A percentile compares a stretch with the other conserved stretches of the same genome.
Conservation (phyloP, 2,113 vertebrate genomes). For the Holacanthus passer region DNA sequence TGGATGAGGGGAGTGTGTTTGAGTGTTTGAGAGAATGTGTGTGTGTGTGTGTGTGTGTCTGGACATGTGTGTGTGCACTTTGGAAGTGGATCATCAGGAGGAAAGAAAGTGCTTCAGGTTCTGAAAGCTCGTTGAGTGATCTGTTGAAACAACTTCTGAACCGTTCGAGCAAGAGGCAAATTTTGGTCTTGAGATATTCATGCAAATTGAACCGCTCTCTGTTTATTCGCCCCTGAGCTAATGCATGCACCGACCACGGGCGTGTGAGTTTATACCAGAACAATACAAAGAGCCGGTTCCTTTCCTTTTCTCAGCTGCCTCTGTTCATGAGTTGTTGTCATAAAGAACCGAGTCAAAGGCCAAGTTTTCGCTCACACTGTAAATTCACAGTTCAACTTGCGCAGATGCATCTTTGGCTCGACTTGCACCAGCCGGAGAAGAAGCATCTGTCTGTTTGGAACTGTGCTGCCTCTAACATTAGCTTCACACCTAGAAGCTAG, state of each 20-base stretch:
- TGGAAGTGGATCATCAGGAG: not conserved
- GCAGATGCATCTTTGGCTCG: not conserved
- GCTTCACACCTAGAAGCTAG: not conserved
- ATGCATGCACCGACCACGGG: not conserved
- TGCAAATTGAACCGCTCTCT: not conserved
- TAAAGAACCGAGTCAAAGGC: not conserved
- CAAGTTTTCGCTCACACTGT: not conserved
- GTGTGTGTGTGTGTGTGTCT: not conserved
- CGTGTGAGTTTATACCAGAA: too few relatives aligned
- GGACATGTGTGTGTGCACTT: not conserved
- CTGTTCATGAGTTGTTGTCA: not conserved
- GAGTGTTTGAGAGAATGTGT: not conserved
- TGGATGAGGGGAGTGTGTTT: conserved; percentile 25
- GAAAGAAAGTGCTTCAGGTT: not conserved
- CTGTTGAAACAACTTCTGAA: not conserved
- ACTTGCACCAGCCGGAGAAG: not conserved
- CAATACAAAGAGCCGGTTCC: too few relatives aligned
- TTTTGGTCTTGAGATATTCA: not conserved
- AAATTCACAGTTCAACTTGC: not conserved
- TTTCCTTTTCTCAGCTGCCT: not conserved
- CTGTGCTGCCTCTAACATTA: not conserved
- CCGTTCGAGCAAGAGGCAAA: not conserved
- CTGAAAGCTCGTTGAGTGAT: not conserved
- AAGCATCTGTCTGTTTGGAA: not conserved
- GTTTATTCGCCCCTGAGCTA: not conserved